Conservation (phyloP, 2,797 vertebrate species). For the Gastrophryne carolinensis region DNA sequence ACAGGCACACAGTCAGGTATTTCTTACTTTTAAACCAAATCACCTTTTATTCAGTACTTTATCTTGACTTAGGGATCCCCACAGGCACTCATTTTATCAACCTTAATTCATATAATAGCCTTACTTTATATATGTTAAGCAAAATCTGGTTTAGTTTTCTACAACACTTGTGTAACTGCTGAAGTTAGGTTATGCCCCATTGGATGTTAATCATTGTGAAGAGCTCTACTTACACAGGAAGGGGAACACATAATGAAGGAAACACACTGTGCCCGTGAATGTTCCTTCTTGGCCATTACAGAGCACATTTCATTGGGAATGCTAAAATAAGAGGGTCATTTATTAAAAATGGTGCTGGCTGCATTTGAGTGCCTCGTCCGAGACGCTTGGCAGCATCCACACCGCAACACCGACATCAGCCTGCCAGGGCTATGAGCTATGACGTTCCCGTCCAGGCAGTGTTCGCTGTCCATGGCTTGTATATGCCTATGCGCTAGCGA, state of each 20-base stretch:
- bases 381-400: no score
- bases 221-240: constrained; percentile 1
- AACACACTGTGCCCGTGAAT: constrained; percentile 30
- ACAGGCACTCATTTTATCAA: not conserved
- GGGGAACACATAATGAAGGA: constrained; percentile 15
- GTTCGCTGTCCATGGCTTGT: no score
- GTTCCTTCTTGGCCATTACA: not conserved
- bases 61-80: constrained; percentile 10
- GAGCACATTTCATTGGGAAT: constrained; percentile 17
- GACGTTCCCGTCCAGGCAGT: no score
- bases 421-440: no score
- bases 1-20: not conserved
- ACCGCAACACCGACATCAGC: no score
- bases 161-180: constrained; percentile 28
- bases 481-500: no score
- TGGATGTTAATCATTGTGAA: constrained; percentile 33
- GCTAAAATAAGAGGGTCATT: no score
- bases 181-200: constrained; percentile 33
- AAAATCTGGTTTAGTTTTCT: constrained; percentile 39
- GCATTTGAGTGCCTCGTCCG: no score
- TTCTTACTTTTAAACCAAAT: constrained; percentile 13
- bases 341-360: no score
- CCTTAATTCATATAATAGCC: constrained; percentile 19
- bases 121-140: constrained; percentile 30
- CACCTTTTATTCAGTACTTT: constrained; percentile 18